Conservation (phyloP, 2,888 invertebrate species). For the Epirrita christyi region DNA sequence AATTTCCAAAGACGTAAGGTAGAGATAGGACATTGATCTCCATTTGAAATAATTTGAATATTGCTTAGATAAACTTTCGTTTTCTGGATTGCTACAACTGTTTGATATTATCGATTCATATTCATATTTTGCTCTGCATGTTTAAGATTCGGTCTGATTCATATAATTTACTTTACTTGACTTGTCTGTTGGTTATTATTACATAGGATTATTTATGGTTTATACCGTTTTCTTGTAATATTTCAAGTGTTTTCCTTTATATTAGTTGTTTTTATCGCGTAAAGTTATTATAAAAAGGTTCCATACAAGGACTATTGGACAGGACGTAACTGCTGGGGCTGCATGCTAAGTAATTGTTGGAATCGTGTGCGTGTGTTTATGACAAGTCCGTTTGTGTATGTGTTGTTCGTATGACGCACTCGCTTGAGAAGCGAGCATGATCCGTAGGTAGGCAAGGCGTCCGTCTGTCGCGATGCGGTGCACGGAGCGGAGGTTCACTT, state of each 20-base stretch:
- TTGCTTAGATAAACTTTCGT: slow-evolving; percentile 45
- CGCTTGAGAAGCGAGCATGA: slow-evolving; percentile 61
- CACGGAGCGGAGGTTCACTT: slow-evolving; percentile 50
- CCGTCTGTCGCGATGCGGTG: slow-evolving; percentile 62
- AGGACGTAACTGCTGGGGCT: slow-evolving; percentile 54
- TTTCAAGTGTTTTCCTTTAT: slow-evolving; percentile 6
- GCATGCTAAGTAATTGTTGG: slow-evolving; percentile 68
- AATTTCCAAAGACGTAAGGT: slow-evolving; percentile 36
- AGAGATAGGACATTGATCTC: slow-evolving; percentile 37
- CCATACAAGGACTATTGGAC: slow-evolving; percentile 41
- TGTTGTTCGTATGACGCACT: slow-evolving; percentile 69
- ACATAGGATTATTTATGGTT: slow-evolving; percentile 6
- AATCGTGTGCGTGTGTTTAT: slow-evolving; percentile 59
- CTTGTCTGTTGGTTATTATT: slow-evolving; percentile 14
- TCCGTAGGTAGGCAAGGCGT: slow-evolving; percentile 47
- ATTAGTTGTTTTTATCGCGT: slow-evolving; percentile 14
- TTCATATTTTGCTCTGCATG: slow-evolving; percentile 23
- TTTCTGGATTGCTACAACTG: slow-evolving; percentile 36
- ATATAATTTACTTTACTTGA: slow-evolving; percentile 17
- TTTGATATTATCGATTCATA: slow-evolving; percentile 31
- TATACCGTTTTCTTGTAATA: background rate
- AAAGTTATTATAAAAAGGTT: slow-evolving; percentile 16
- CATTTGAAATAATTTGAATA: too few relatives aligned
- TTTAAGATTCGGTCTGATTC: slow-evolving; percentile 40
- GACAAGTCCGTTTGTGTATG: slow-evolving; percentile 47